Evolutionary conservation across 1,140 invertebrate genomes (phyloP), one percentile per base, ranked within the genome.

Genomic region (Drosophila dunni): DNA sequence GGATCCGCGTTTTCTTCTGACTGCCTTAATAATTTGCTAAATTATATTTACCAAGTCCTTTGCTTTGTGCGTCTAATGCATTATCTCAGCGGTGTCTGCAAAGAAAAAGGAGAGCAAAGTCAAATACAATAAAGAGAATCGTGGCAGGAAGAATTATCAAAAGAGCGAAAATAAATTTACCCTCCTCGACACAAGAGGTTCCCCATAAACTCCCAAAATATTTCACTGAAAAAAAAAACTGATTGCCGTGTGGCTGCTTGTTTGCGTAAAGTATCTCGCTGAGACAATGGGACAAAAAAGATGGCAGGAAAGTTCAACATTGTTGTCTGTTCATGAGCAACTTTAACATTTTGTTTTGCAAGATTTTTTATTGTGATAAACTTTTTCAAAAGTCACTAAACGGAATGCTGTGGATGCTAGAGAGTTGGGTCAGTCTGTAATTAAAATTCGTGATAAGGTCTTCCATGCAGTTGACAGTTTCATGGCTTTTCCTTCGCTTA

Each of bases 371-470:
- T 13, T 17, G 9, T 46, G 44, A 46, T 13, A 13, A 58, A 42
- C 10, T 42, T 42, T 8, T 38, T 38, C 29, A 50, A 38, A 67
- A 2, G 24, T 29, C 24, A 29, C 24, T 29, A 3, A 29, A 3
- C 6, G 24, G 24, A 5, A 29, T 5, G 3, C 24, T 24, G 1
- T 2, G 24, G 29, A 29, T 61, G 38, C 65, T 57, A 33, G 51
- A 40, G 46, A 72, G 36, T 67, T 62, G 44, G 77, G 62, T 40
- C 67, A 78, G 75, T 42, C 73, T 58, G 8, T 58, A 61, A 61
- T 48, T 36, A 45, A 48, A 61, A 61, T 17, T 36, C 15, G 48
- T 45, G 44, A 36, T 61, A 48, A 48, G 44, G 38, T 11, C 15
- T 61, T 36, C 1, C 11, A 20, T 24, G 13, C 45, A 13, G 24